Conservation (phyloP, 2,113 vertebrate species). For the Greenwoodochromis staneri region DNA sequence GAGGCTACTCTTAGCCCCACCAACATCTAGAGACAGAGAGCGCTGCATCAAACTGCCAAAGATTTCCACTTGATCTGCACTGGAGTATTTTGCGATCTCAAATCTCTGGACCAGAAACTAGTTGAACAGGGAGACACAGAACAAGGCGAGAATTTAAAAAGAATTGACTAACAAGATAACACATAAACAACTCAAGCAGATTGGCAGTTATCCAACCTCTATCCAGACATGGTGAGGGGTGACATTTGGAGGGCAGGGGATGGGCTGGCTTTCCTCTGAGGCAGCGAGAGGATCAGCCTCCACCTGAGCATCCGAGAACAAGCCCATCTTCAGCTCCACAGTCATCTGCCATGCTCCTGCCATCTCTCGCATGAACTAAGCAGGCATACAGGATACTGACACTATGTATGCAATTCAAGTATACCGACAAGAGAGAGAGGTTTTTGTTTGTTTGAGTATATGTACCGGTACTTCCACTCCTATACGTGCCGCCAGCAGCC, state of each 20-base stretch:
- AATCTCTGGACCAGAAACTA: conserved; percentile 95
- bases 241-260: conserved; percentile 87
- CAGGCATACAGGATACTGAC: background rate
- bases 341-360: conserved; percentile 99
- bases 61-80: conserved; percentile 97
- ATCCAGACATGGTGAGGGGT: conserved; percentile 97
- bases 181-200: background rate
- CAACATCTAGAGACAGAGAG: conserved; percentile 88
- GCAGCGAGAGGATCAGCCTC: conserved; percentile 96
- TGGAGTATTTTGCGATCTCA: conserved; percentile 98
- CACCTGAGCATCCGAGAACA: conserved; percentile 86
- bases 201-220: conserved; percentile 71
- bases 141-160: background rate
- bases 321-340: conserved; percentile 89
- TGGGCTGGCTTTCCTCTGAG: conserved; percentile 90
- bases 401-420: background rate
- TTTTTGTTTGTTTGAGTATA: background rate
- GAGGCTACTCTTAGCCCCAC: conserved; percentile 80
- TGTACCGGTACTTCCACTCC: conserved; percentile 81
- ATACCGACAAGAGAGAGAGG: background rate
- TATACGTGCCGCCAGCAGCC: conserved; percentile 89
- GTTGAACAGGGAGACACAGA: background rate
- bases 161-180: background rate
- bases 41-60: conserved; percentile 91
- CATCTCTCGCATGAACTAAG: conserved; percentile 97